Percentiles rank a stretch among this genome's conserved stretches.
Conservation (phyloP, 2,888 invertebrate genomes). For the Catotricha subobsoleta region DNA sequence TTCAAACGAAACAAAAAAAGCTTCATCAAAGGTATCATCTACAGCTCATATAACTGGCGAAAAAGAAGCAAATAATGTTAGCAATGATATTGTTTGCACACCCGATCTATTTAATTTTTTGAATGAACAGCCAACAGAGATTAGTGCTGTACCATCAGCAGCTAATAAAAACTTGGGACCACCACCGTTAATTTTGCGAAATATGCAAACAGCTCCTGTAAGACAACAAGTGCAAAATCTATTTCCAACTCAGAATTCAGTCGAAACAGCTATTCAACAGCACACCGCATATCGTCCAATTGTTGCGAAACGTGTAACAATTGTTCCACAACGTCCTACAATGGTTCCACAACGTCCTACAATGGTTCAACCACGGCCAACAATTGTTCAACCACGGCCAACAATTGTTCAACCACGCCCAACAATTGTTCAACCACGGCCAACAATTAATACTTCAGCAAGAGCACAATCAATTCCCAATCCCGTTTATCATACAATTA, state of each 20-base stretch:
- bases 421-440: no score
- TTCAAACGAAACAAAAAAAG: not conserved
- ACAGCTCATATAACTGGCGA: not conserved
- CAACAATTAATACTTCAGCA: not conserved
- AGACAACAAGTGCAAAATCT: no score
- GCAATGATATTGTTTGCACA: constrained; percentile 1
- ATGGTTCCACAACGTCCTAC: no score
- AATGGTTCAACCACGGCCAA: no score
- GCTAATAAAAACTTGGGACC: not conserved
- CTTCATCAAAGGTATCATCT: not conserved
- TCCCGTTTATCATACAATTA: constrained; percentile 29
- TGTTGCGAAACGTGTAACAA: no score
- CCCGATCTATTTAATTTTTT: not conserved
- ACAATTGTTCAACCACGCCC: no score
- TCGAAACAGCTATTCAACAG: not conserved
- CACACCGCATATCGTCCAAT: no score
- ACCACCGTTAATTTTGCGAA: not conserved
- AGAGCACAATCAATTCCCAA: constrained; percentile 11
- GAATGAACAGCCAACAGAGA: not conserved
- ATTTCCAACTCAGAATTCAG: not conserved
- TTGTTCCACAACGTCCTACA: no score
- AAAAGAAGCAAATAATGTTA: not conserved
- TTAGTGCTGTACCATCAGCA: not conserved
- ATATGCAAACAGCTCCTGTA: no score
- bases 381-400: no score